phyloP scores from a whole-genome alignment of 2,797 vertebrate species.

The Myotis myotis region DNA sequence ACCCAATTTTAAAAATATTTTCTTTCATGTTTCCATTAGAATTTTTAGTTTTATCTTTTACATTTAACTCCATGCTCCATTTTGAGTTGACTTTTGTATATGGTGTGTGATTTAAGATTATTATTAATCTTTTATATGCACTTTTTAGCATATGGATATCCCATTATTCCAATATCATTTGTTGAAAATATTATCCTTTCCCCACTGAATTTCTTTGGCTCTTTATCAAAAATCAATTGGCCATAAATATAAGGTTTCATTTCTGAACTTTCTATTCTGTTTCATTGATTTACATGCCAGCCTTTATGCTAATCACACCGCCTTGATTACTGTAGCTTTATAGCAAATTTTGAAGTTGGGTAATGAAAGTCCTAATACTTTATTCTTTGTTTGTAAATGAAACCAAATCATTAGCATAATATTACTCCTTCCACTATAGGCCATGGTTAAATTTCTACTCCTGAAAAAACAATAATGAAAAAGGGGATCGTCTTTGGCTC shows the following conservation, averaged over 20 bases:
- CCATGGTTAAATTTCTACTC: background rate
- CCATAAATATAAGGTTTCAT: background rate
- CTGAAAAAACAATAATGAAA: background rate
- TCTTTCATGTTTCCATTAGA: background rate
- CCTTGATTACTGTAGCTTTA: background rate
- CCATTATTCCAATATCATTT: background rate
- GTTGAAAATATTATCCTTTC: background rate
- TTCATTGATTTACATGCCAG: background rate
- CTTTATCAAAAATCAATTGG: background rate
- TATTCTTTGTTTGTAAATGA: background rate
- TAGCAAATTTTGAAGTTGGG: background rate
- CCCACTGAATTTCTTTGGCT: background rate
- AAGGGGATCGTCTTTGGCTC: background rate
- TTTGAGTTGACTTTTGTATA: background rate
- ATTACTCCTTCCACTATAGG: background rate
- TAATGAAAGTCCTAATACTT: background rate
- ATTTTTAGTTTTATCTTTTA: background rate
- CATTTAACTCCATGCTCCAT: background rate
- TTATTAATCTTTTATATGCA: background rate
- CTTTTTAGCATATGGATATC: background rate
- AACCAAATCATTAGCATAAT: background rate
- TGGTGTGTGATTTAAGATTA: background rate
- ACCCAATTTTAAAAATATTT: background rate
- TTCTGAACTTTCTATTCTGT: constrained; percentile 32
- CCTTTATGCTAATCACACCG: background rate